Evolutionary conservation across 2,797 vertebrate genomes (phyloP).

Genomic region (Gadopsis bispinosus): DNA sequence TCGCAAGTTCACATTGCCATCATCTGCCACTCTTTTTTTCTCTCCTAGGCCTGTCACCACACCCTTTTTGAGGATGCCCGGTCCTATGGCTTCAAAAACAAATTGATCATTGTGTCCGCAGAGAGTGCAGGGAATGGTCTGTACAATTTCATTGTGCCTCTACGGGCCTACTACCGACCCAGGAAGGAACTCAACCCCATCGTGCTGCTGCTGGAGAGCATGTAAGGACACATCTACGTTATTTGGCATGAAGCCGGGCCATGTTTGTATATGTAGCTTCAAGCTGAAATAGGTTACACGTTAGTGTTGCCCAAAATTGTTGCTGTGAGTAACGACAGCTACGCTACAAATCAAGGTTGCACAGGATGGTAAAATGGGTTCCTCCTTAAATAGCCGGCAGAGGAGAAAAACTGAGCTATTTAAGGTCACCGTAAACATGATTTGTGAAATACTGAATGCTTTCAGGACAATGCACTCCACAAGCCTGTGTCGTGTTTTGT

Average conservation of each 20-base stretch:
- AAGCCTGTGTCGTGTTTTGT: constrained; percentile 48
- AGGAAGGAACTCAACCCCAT: constrained; percentile 90
- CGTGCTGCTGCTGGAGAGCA: constrained; percentile 87
- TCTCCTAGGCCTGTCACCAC: constrained; percentile 85
- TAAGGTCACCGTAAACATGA: constrained; percentile 55
- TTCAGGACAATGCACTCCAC: constrained; percentile 55
- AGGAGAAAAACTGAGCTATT: constrained; percentile 45
- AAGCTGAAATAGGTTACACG: constrained; percentile 2
- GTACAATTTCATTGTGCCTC: constrained; percentile 90
- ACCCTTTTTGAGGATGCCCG: constrained; percentile 88
- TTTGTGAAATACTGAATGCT: constrained; percentile 68
- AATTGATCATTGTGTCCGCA: constrained; percentile 89
- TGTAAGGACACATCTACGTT: constrained; percentile 77
- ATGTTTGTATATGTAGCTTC: constrained; percentile 11
- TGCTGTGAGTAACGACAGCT: constrained; percentile 9
- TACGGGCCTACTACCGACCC: constrained; percentile 88
- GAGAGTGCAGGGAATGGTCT: constrained; percentile 89
- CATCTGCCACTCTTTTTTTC: constrained; percentile 5
- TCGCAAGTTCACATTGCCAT: neutral
- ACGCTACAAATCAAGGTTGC: constrained; percentile 44
- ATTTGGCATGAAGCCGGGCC: neutral
- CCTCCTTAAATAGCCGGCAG: constrained; percentile 34
- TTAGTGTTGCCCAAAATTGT: constrained; percentile 4
- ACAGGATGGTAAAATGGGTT: constrained; percentile 29
- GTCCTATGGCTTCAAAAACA: constrained; percentile 89